Conservation (phyloP, 2,113 vertebrate genomes). For the Scomber colias region DNA sequence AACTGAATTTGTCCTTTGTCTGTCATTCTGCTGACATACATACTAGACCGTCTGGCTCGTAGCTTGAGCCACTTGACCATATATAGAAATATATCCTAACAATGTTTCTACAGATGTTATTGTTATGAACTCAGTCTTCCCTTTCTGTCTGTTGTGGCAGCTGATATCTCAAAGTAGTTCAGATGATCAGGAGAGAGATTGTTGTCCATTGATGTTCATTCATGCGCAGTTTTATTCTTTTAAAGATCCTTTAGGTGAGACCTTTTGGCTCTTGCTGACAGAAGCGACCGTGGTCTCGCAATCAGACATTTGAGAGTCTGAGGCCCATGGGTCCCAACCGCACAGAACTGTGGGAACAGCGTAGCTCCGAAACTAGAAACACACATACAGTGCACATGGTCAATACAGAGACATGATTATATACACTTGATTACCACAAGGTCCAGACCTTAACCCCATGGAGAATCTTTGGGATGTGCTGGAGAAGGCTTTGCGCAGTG, state of each 20-base stretch:
- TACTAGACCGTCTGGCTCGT: too few relatives aligned
- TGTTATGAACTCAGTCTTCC: not conserved
- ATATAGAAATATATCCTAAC: too few relatives aligned
- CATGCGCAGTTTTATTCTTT: constrained; percentile 29
- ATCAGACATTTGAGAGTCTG: constrained; percentile 52
- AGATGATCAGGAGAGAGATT: too few relatives aligned
- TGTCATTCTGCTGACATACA: too few relatives aligned
- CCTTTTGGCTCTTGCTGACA: constrained; percentile 54
- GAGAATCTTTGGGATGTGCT: too few relatives aligned
- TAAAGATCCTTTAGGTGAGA: constrained; percentile 57
- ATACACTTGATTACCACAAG: too few relatives aligned
- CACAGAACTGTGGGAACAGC: constrained; percentile 66
- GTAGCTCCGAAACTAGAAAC: constrained; percentile 70
- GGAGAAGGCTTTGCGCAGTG: too few relatives aligned
- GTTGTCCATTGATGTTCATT: not conserved
- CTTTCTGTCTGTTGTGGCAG: not conserved
- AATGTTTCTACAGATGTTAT: not conserved
- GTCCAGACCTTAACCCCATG: too few relatives aligned
- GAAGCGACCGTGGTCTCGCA: constrained; percentile 48
- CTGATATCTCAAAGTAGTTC: not conserved
- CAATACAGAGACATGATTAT: not conserved
- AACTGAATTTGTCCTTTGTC: too few relatives aligned
- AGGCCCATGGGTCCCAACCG: constrained; percentile 71
- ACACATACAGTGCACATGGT: not conserved
- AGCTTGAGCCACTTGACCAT: too few relatives aligned